Conservation (phyloP, 2,888 invertebrate species). For the Diaphora mendica region DNA sequence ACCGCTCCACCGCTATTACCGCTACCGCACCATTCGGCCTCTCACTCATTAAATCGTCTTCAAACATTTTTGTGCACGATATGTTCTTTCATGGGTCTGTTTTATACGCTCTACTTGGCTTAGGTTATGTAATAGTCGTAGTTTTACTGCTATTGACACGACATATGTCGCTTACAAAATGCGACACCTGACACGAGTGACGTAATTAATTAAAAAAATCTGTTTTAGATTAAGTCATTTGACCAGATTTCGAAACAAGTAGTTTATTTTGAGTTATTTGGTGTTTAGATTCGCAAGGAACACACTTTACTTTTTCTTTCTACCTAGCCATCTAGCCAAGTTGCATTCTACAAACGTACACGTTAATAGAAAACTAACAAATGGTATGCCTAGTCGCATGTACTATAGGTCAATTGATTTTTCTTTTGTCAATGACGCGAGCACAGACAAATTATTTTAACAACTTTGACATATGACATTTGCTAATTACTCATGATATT, state of each 20-base stretch:
- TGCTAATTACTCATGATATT: background rate
- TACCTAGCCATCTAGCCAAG: too few relatives aligned
- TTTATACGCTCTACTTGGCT: slow-evolving; percentile 5
- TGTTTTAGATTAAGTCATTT: background rate
- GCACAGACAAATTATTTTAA: slow-evolving; percentile 2
- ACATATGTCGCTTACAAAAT: background rate
- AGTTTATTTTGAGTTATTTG: background rate
- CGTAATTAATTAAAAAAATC: background rate
- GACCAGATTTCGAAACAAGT: background rate
- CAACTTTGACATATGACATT: slow-evolving; percentile 12
- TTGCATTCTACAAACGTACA: too few relatives aligned
- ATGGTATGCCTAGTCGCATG: too few relatives aligned
- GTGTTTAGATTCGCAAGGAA: background rate
- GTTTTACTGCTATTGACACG: background rate
- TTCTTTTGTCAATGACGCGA: too few relatives aligned
- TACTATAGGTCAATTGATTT: too few relatives aligned
- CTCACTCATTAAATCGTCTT: slow-evolving; percentile 7
- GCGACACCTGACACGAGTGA: background rate
- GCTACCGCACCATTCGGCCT: slow-evolving; percentile 9
- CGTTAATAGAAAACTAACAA: too few relatives aligned
- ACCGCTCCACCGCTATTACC: slow-evolving; percentile 12
- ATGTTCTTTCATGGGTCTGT: background rate
- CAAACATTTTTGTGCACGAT: slow-evolving; percentile 15
- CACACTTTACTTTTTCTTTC: background rate
- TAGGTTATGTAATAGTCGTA: slow-evolving; percentile 10